Conservation (phyloP, 2,797 vertebrate genomes). For the Hemitrygon akajei region DNA sequence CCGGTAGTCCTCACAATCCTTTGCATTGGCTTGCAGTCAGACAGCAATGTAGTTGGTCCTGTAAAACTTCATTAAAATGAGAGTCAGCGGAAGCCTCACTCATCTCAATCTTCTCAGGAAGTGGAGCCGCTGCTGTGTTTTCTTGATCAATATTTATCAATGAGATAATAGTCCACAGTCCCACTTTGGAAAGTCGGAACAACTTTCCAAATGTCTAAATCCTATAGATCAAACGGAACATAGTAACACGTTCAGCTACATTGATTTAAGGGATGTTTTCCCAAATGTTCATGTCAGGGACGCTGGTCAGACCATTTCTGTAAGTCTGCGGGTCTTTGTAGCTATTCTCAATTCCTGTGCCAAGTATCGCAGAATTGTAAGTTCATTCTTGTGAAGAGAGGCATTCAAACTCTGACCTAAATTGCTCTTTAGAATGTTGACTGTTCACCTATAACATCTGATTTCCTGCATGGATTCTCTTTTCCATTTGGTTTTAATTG, state of each 20-base stretch:
- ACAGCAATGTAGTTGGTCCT: too few relatives aligned
- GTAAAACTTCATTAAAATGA: too few relatives aligned
- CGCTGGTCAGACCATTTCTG: neutral
- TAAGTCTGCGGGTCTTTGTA: too few relatives aligned
- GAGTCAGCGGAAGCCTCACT: too few relatives aligned
- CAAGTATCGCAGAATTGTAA: neutral
- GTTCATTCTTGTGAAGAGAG: neutral
- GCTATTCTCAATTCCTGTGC: neutral
- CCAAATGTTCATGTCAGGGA: neutral
- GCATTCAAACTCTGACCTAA: neutral
- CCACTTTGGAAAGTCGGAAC: neutral
- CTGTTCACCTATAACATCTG: neutral
- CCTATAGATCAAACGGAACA: neutral
- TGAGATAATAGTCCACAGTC: neutral
- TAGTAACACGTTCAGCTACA: too few relatives aligned
- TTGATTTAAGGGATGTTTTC: neutral
- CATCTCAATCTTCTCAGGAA: too few relatives aligned
- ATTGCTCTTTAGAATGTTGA: neutral
- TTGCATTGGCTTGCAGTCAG: too few relatives aligned
- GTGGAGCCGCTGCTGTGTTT: too few relatives aligned
- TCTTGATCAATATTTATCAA: neutral
- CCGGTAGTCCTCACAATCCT: too few relatives aligned
- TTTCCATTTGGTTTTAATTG: neutral
- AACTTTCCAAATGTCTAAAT: neutral
- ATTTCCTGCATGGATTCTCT: neutral